Conservation (phyloP, 1,140 invertebrate species). For the Fopius arisanus region DNA sequence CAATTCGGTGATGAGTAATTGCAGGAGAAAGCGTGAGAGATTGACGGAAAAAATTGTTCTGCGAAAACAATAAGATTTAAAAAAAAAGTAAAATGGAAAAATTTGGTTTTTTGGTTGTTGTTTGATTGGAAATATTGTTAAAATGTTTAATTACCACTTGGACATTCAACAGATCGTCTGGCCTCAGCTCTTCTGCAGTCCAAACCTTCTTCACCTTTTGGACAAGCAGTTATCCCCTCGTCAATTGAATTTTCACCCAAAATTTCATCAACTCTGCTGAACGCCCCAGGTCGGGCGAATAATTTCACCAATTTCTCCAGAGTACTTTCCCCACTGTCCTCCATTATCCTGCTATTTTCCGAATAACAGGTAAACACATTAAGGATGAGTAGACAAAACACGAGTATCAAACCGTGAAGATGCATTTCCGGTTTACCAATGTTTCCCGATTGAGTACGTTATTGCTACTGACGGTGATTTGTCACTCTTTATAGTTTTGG, state of each 20-base stretch:
- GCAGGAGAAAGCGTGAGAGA: no score
- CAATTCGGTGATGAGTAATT: no score
- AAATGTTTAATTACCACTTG: constrained; percentile 58
- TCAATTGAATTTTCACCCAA: constrained; percentile 58
- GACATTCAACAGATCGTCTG: constrained; percentile 61
- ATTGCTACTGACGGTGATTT: background rate
- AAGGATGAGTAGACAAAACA: constrained; percentile 36
- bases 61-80: background rate
- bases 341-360: constrained; percentile 31
- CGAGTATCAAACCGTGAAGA: constrained; percentile 12
- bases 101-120: no score
- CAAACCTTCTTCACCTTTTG: constrained; percentile 61
- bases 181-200: constrained; percentile 62
- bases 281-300: constrained; percentile 62
- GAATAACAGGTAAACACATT: constrained; percentile 36
- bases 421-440: background rate
- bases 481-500: background rate
- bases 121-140: no score
- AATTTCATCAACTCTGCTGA: constrained; percentile 58
- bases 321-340: constrained; percentile 39
- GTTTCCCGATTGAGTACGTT: background rate
- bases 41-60: no score
- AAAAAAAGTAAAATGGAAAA: no score
- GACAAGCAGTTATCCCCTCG: constrained; percentile 50
- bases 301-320: constrained; percentile 61